phyloP scores from a whole-genome alignment of 2,113 vertebrate species.

The Sclerurus mexicanus region DNA sequence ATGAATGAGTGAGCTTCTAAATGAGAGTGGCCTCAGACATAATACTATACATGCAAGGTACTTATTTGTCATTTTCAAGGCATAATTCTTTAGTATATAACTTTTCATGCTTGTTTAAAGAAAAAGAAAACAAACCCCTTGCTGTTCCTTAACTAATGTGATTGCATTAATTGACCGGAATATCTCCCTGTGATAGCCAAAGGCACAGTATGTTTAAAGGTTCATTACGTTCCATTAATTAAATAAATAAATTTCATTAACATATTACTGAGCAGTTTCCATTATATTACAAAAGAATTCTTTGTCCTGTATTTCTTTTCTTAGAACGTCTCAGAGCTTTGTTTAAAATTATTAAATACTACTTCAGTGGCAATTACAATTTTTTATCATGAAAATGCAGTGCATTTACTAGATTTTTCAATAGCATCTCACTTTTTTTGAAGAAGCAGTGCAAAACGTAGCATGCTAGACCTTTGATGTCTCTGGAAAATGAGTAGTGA shows the following conservation, averaged over 20 bases:
- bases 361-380: not conserved
- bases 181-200: not conserved
- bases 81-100: not conserved
- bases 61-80: not conserved
- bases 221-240: slow-evolving; percentile 17
- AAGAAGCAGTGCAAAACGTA: slow-evolving; percentile 20
- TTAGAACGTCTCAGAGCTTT: not conserved
- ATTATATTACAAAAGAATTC: not conserved
- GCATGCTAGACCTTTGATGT: slow-evolving; percentile 49
- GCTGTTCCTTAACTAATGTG: not conserved
- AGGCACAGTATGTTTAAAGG: not conserved
- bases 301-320: not conserved
- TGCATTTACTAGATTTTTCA: slow-evolving; percentile 16
- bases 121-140: not conserved
- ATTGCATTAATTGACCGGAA: not conserved
- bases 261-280: not conserved
- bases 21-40: not conserved
- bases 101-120: not conserved
- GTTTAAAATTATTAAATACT: not conserved
- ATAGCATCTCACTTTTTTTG: not conserved
- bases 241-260: not conserved
- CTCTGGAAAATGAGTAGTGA: slow-evolving; percentile 34
- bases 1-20: not conserved
- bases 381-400: not conserved
- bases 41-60: not conserved